Evolutionary conservation across 2,113 vertebrate genomes (phyloP), one percentile per base, ranked within the genome.

Genomic region (Cryptomyrus ogoouensis): DNA sequence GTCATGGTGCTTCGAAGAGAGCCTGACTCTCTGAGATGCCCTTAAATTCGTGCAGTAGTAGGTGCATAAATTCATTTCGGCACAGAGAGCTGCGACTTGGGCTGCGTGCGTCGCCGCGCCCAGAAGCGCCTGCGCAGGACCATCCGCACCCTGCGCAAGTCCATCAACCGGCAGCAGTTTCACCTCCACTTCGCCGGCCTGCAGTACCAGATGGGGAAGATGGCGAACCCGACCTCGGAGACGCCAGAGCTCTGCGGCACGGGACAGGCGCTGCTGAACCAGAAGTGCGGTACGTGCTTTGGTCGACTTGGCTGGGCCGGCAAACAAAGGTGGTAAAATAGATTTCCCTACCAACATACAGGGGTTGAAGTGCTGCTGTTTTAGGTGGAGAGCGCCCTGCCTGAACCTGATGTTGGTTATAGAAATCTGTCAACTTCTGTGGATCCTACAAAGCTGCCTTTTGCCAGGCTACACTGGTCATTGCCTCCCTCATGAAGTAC

Each of bases 111-210:
- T 7, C 97, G 97, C 15, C 97, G 97, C 83, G 97, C 97, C 0
- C 98, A 99, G 90, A 99, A 98, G 94, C 96, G 97, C 58, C 97
- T 99, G 35, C 96, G 96, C 91, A 99, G 98, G 93, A 98, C 97
- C 88, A 96, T 98, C 91, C 95, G 98, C 17, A 97, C 96, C 0
- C 93, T 99, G 83, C 95, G 98, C 91, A 99, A 98, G 93, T 98
- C 98, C 3, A 97, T 97, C 93, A 97, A 95, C 95, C 95, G 97
- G 92, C 98, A 98, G 80, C 98, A 98, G 93, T 97, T 99, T 91
- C 97, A 97, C 83, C 89, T 99, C n/a, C 97, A 97, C 1, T 92
- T 99, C 31, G 96, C 97, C 0, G 97, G 97, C 27, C 66, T 93
- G 0, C 97, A 98, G 90, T 97, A 98, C 0, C 96, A 98, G 88